Percentiles rank a stretch among this genome's conserved stretches.
phyloP scores from a whole-genome alignment of 2,797 vertebrate genomes.

The Loris lydekkerianus region DNA sequence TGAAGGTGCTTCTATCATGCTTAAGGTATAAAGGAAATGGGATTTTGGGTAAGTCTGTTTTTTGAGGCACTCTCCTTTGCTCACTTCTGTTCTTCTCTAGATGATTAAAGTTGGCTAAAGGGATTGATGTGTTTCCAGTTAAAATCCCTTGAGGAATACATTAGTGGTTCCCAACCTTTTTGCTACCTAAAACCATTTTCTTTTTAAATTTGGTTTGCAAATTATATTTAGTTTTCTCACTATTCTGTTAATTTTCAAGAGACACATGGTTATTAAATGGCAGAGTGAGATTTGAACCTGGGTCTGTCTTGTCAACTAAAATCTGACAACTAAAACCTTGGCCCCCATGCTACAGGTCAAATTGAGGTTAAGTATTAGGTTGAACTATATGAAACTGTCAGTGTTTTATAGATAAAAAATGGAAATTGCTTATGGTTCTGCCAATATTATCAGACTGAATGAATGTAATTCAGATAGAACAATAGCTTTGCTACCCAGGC shows the following conservation, averaged over 20 bases:
- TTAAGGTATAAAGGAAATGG: neutral
- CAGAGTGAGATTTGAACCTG: constrained; percentile 27
- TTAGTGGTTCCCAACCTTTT: neutral
- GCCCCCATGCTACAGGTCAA: neutral
- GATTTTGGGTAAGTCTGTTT: neutral
- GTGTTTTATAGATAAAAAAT: neutral
- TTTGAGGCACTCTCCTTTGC: neutral
- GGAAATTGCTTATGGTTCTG: neutral
- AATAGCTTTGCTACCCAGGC: neutral
- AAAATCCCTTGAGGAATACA: neutral
- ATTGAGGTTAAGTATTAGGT: neutral
- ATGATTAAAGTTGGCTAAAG: neutral
- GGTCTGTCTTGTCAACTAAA: neutral
- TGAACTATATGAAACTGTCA: neutral
- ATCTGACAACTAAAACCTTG: constrained; percentile 31
- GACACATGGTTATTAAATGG: neutral
- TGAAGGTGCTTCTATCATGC: neutral
- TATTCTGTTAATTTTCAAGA: constrained; percentile 16
- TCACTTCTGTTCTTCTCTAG: neutral
- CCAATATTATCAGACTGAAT: neutral
- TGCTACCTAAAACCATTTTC: neutral
- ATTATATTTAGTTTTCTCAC: neutral
- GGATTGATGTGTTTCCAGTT: neutral
- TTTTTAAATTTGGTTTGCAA: constrained; percentile 5
- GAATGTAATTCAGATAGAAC: constrained; percentile 24